These are phyloP conservation scores for Lipophrys pholis DNA, from an alignment of 2,113 vertebrate species.

Conservation along the genomic window DNA sequence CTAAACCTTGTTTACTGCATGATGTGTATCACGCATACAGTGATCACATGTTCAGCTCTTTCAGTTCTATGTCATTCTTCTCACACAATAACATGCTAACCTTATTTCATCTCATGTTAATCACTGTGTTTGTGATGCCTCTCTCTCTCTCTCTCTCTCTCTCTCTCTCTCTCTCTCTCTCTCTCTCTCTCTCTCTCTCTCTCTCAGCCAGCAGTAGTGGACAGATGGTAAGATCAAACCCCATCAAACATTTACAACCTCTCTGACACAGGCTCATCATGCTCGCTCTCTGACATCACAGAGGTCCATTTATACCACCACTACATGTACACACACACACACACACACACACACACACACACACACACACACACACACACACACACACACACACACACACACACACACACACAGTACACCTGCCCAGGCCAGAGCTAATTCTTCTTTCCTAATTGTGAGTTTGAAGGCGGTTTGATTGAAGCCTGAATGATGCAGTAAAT, in stretches of 20 bases:
- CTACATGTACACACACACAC: slow-evolving; percentile 28
- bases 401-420: slow-evolving; percentile 7
- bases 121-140: not conserved
- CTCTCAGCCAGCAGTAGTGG: slow-evolving; percentile 53
- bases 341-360: slow-evolving; percentile 17
- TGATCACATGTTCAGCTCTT: too few species aligned
- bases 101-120: not conserved
- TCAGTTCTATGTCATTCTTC: too few species aligned
- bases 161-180: slow-evolving; percentile 1
- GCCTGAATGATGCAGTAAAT: slow-evolving; percentile 4
- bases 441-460: slow-evolving; percentile 7
- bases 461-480: slow-evolving; percentile 21
- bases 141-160: slow-evolving; percentile 15
- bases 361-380: slow-evolving; percentile 20
- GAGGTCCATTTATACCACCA: slow-evolving; percentile 41
- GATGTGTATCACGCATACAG: too few species aligned
- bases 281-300: slow-evolving; percentile 59
- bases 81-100: not conserved
- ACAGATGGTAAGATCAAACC: slow-evolving; percentile 81
- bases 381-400: slow-evolving; percentile 17
- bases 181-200: slow-evolving; percentile 15
- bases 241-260: slow-evolving; percentile 83
- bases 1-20: too few species aligned
- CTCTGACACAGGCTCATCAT: slow-evolving; percentile 63
- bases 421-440: not conserved